phyloP scores from a whole-genome alignment of 2,113 vertebrate genomes.

The Hemichromis elongatus region DNA sequence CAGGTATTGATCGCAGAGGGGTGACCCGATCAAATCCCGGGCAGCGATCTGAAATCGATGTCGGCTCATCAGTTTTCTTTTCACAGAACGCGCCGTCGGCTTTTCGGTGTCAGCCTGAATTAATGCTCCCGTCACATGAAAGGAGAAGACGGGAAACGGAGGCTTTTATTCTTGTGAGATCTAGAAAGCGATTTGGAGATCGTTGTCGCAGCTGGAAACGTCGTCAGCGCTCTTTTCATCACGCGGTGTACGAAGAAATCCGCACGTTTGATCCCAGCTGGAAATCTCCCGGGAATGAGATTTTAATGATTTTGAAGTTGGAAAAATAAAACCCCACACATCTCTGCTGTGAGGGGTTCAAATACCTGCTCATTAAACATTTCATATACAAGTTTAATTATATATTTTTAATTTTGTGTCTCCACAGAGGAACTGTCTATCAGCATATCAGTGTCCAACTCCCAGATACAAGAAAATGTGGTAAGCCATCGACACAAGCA shows the following conservation, averaged over 20 bases:
- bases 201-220: background rate
- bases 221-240: background rate
- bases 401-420: background rate
- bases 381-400: background rate
- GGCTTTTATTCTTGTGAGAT: background rate
- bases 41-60: conserved; percentile 23
- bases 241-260: background rate
- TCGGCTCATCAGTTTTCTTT: background rate
- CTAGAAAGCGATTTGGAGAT: background rate
- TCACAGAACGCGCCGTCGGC: background rate
- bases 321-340: background rate
- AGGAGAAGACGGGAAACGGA: background rate
- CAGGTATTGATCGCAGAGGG: background rate
- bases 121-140: background rate
- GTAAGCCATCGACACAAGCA: conserved; percentile 68
- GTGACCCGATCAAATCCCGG: background rate
- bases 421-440: conserved; percentile 84
- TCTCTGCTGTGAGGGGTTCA: background rate
- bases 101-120: background rate
- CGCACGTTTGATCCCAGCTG: background rate
- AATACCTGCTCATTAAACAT: background rate
- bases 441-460: conserved; percentile 91
- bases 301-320: conserved; percentile 9
- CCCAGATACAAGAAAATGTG: conserved; percentile 90
- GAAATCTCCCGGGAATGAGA: conserved; percentile 13